Evolutionary conservation across 2,797 vertebrate genomes (phyloP).

Genomic region (Megalops cyprinoides): DNA sequence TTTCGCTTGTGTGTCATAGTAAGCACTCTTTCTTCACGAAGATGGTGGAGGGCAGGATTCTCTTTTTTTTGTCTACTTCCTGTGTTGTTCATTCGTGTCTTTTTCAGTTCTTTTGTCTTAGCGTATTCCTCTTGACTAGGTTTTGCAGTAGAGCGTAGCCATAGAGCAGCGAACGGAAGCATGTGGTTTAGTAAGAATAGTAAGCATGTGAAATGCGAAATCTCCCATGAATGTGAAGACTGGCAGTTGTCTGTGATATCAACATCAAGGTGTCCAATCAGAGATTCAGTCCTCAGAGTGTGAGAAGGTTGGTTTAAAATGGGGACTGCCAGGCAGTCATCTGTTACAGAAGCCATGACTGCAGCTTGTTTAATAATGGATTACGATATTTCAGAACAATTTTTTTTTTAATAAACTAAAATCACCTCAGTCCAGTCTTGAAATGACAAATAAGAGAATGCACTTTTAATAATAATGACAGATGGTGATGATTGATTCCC

Average conservation of each 20-base stretch:
- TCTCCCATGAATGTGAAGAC: neutral
- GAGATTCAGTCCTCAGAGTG: no score
- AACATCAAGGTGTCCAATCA: no score
- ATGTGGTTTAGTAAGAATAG: neutral
- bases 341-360: no score
- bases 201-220: neutral
- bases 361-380: no score
- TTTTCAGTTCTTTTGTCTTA: no score
- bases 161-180: neutral
- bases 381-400: no score
- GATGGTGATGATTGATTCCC: no score
- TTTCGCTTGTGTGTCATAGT: neutral
- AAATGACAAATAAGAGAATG: neutral
- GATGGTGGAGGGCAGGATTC: neutral
- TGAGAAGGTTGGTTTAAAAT: no score
- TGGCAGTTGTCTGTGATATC: neutral
- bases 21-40: neutral
- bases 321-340: no score
- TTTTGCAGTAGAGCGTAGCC: neutral
- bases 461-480: neutral
- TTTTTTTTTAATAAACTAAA: neutral
- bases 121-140: no score
- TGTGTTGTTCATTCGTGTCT: no score
- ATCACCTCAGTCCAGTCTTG: neutral
- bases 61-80: no score